These are phyloP conservation scores for Phenganax stokvisi DNA, from an alignment of 92 coral and sea anemone species.

Conservation along the genomic window DNA sequence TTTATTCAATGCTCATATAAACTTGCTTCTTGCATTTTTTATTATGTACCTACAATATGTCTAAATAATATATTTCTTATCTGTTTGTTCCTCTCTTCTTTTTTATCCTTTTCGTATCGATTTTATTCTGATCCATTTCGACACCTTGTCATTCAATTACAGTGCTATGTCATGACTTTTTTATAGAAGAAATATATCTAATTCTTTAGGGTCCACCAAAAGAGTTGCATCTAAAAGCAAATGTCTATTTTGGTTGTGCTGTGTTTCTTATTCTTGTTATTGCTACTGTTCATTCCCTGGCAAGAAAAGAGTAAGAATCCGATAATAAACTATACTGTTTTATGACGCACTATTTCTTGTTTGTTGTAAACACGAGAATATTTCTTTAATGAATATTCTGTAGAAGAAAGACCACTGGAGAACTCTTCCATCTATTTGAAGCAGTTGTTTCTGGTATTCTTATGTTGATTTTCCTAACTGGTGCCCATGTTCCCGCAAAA, in stretches of 20 bases:
- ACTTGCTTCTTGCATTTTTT: too few relatives aligned
- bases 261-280: slow-evolving; percentile 60
- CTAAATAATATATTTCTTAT: too few relatives aligned
- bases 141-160: too few relatives aligned
- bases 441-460: slow-evolving; percentile 68
- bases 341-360: too few relatives aligned
- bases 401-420: slow-evolving; percentile 78
- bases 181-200: background rate
- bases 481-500: slow-evolving; percentile 90
- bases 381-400: background rate
- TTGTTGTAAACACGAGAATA: background rate
- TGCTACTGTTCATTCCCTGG: slow-evolving; percentile 63
- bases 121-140: background rate
- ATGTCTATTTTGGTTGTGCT: slow-evolving; percentile 74
- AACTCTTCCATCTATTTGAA: slow-evolving; percentile 74
- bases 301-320: slow-evolving; percentile 76
- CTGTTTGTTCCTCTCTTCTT: background rate
- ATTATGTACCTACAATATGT: too few relatives aligned
- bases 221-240: slow-evolving; percentile 60
- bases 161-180: background rate
- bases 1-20: too few relatives aligned
- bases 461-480: slow-evolving; percentile 74
- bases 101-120: background rate
- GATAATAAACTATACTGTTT: too few relatives aligned
- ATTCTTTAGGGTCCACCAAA: slow-evolving; percentile 43